Conservation (phyloP, 2,888 invertebrate species). For the Anoplius nigerrimus region DNA sequence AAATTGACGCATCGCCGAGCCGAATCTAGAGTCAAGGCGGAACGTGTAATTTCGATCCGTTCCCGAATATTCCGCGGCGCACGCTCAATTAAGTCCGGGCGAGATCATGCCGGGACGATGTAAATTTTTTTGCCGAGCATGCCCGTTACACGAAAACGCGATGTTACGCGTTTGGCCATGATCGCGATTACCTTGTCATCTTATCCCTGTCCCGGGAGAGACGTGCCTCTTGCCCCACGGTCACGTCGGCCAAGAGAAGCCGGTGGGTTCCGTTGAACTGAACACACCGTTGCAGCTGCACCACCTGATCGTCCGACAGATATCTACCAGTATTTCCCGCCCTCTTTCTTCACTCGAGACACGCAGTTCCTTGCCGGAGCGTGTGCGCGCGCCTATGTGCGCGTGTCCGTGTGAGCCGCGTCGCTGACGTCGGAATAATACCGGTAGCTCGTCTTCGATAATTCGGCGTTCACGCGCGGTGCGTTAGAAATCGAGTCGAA, state of each 20-base stretch:
- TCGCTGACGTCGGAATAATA: slow-evolving; percentile 1
- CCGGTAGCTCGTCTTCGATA: not conserved
- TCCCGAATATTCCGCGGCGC: not conserved
- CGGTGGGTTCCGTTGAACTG: not conserved
- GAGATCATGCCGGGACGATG: not conserved
- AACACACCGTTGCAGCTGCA: slow-evolving; percentile 10
- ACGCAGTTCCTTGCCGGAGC: not conserved
- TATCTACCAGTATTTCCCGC: slow-evolving; percentile 19
- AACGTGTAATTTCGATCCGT: slow-evolving; percentile 4
- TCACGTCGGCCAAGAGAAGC: slow-evolving; percentile 2
- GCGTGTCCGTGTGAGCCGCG: too few species aligned
- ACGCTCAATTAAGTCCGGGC: not conserved
- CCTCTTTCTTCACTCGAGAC: slow-evolving; percentile 2
- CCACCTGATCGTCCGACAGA: slow-evolving; percentile 20
- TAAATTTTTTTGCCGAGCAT: not conserved
- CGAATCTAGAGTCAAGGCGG: not conserved
- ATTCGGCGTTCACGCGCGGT: too few species aligned
- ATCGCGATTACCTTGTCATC: slow-evolving; percentile 21
- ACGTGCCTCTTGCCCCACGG: slow-evolving; percentile 5
- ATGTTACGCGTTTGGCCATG: not conserved
- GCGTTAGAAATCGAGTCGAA: too few species aligned
- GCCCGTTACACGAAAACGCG: not conserved
- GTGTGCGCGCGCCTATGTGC: not conserved
- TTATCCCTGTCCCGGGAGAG: not conserved
- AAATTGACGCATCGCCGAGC: too few species aligned